Evolutionary conservation across 1,140 invertebrate species (phyloP).

Genomic region (Heliconius hewitsoni): DNA sequence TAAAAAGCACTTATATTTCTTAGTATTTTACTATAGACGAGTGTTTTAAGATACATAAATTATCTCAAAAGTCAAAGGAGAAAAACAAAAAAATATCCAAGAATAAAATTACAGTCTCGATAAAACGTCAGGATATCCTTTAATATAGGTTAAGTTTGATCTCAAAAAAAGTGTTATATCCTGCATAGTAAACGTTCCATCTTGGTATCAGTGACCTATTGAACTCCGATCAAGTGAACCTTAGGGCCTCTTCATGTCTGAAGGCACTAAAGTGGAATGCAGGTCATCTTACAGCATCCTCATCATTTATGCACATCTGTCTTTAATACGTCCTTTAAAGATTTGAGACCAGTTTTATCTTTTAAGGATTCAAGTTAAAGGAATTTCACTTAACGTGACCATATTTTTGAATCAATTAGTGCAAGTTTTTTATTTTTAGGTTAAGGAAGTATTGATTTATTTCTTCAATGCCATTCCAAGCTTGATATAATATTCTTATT

Average conservation of each 20-base stretch:
- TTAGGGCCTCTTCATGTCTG: neutral
- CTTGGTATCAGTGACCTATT: slow-evolving; percentile 13
- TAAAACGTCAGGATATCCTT: neutral
- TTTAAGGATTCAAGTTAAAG: neutral
- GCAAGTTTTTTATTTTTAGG: neutral
- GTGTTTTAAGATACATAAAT: no score
- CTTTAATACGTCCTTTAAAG: slow-evolving; percentile 4
- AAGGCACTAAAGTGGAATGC: slow-evolving; percentile 5
- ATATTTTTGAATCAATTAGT: neutral
- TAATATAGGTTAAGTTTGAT: slow-evolving; percentile 9
- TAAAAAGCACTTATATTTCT: no score
- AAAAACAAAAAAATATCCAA: no score
- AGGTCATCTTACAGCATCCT: slow-evolving; percentile 7
- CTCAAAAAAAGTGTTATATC: neutral
- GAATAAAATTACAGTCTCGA: neutral
- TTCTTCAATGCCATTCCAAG: neutral
- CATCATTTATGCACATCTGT: slow-evolving; percentile 14
- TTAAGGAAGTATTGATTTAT: neutral
- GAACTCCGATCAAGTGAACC: slow-evolving; percentile 6
- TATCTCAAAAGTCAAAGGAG: no score
- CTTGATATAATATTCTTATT: no score
- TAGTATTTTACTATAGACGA: no score
- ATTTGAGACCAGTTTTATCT: slow-evolving; percentile 1
- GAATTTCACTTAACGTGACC: neutral
- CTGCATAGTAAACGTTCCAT: slow-evolving; percentile 7